A percentile compares a stretch with the other conserved stretches of the same genome.
phyloP scores from a whole-genome alignment of 2,113 vertebrate genomes.

The Archocentrus centrarchus region DNA sequence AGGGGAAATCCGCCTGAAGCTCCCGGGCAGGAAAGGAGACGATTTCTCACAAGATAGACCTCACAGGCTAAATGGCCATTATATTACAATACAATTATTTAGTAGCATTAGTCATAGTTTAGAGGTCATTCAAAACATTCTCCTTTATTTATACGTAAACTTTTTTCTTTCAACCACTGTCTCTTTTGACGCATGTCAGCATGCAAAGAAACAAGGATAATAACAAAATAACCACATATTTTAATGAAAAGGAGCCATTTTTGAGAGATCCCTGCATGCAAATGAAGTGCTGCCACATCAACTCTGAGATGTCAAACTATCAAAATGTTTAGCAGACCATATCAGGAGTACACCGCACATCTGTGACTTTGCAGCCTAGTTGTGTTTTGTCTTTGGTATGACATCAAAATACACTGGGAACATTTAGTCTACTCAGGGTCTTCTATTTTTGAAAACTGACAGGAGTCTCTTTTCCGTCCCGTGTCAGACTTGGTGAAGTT shows the following conservation, averaged over 20 bases:
- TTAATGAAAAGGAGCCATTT: not conserved
- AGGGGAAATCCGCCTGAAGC: constrained; percentile 34
- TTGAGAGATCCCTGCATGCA: not conserved
- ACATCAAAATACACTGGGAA: not conserved
- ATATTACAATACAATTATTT: not conserved
- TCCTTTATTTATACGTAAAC: not conserved
- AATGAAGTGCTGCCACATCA: not conserved
- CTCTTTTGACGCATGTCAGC: too few relatives aligned
- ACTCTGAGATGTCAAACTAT: not conserved
- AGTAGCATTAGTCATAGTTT: not conserved
- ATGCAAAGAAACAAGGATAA: not conserved
- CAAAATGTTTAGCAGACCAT: not conserved
- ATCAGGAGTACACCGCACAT: not conserved
- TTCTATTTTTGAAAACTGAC: not conserved
- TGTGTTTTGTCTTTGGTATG: not conserved
- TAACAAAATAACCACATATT: not conserved
- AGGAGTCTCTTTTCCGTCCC: not conserved
- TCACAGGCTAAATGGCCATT: not conserved
- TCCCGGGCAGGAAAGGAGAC: constrained; percentile 49
- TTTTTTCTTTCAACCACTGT: too few relatives aligned
- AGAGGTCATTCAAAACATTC: not conserved
- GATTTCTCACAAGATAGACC: constrained; percentile 26
- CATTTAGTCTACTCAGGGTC: not conserved
- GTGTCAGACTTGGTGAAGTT: not conserved
- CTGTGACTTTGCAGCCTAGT: not conserved